Conservation (phyloP, 2,888 invertebrate species). For the Oscheius sp. region DNA sequence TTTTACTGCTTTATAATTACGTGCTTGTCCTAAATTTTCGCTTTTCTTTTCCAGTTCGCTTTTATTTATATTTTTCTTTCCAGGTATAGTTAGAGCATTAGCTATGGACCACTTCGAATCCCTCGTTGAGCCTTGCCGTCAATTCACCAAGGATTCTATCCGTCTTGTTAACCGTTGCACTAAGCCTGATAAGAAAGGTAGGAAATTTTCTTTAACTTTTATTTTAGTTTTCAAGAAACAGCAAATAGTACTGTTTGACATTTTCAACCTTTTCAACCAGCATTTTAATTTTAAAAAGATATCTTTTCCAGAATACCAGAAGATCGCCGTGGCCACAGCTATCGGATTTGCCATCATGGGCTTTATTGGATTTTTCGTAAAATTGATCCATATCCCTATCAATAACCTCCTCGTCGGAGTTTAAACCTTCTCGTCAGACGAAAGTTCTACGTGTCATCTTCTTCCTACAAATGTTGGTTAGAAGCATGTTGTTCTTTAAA, state of each 20-base stretch:
- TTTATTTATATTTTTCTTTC: slow-evolving; percentile 5
- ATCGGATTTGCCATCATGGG: slow-evolving; percentile 99
- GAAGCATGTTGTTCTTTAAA: not conserved
- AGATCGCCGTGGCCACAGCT: slow-evolving; percentile 98
- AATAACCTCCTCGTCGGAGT: slow-evolving; percentile 78
- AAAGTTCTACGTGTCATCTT: not conserved
- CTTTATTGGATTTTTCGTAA: slow-evolving; percentile 99
- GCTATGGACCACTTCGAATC: slow-evolving; percentile 95
- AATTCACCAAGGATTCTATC: slow-evolving; percentile 97
- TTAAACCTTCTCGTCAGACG: slow-evolving; percentile 34
- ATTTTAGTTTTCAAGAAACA: not conserved
- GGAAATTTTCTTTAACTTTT: slow-evolving; percentile 14
- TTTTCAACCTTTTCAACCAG: too few relatives aligned
- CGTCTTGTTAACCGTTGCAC: slow-evolving; percentile 98
- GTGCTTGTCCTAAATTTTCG: not conserved
- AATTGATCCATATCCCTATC: slow-evolving; percentile 98
- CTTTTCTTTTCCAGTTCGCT: not conserved
- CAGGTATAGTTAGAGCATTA: not conserved
- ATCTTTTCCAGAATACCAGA: slow-evolving; percentile 87
- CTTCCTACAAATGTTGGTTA: not conserved
- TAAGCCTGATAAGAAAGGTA: slow-evolving; percentile 98
- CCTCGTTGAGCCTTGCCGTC: slow-evolving; percentile 92
- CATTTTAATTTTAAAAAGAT: too few relatives aligned
- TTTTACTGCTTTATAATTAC: not conserved
- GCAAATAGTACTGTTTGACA: too few relatives aligned